Evolutionary conservation across 2,797 vertebrate genomes (phyloP).

Genomic region (Erethizon dorsatum): DNA sequence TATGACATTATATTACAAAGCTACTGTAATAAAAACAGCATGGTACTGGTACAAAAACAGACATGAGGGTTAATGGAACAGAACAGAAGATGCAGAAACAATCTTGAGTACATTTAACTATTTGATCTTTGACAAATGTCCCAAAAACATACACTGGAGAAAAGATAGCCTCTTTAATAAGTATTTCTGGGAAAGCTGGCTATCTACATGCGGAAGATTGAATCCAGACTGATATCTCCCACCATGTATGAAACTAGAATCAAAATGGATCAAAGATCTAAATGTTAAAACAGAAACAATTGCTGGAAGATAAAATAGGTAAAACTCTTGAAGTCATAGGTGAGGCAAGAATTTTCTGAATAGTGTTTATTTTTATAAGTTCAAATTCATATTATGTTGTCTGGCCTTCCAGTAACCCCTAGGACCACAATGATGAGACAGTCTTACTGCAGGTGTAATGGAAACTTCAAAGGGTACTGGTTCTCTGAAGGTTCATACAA

Average conservation of each 20-base stretch:
- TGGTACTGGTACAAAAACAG: not conserved
- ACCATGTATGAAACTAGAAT: not conserved
- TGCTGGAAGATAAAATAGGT: not conserved
- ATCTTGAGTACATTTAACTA: not conserved
- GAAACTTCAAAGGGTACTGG: slow-evolving; percentile 51
- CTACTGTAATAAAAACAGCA: not conserved
- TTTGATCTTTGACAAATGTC: not conserved
- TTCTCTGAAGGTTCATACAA: slow-evolving; percentile 63
- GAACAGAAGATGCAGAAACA: not conserved
- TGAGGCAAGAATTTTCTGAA: not conserved
- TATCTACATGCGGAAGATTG: not conserved
- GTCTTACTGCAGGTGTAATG: not conserved
- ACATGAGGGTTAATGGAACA: not conserved
- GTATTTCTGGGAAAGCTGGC: not conserved
- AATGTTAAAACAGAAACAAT: not conserved
- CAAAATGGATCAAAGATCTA: not conserved
- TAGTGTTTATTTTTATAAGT: slow-evolving; percentile 38
- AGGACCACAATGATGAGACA: not conserved
- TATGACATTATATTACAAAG: not conserved
- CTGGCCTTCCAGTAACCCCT: not conserved
- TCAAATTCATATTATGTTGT: not conserved
- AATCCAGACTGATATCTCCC: not conserved
- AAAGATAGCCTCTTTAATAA: not conserved
- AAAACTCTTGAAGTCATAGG: not conserved
- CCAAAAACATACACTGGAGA: not conserved